Evolutionary conservation across 2,888 invertebrate species (phyloP).

Genomic region (Lasiommata megera): DNA sequence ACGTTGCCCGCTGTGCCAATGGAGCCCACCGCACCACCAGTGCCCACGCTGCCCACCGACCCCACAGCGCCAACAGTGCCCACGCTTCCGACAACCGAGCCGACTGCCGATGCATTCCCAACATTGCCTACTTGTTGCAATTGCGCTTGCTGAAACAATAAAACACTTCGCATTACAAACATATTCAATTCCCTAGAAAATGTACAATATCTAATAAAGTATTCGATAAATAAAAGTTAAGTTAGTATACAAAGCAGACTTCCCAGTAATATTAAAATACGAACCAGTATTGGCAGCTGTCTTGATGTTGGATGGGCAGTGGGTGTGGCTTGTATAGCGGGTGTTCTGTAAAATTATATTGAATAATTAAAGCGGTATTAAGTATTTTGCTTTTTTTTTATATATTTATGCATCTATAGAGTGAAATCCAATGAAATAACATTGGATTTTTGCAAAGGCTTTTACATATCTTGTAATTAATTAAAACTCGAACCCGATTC

Average conservation of each 20-base stretch:
- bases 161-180: not conserved
- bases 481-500: no score
- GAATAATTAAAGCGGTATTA: no score
- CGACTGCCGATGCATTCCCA: conserved; percentile 47
- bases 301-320: conserved; percentile 71
- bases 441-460: no score
- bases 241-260: not conserved
- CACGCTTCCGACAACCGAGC: conserved; percentile 45
- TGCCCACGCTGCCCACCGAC: conserved; percentile 37
- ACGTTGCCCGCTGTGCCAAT: conserved; percentile 44
- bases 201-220: no score
- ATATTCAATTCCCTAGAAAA: no score
- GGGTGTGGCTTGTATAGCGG: conserved; percentile 65
- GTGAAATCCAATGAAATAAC: no score
- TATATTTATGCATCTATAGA: no score
- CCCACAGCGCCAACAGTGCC: conserved; percentile 44
- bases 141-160: conserved; percentile 83
- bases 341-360: conserved; percentile 52
- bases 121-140: conserved; percentile 78
- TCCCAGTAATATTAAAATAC: no score
- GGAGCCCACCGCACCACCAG: conserved; percentile 41
- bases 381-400: no score
- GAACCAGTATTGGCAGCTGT: conserved; percentile 86
- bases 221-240: no score
- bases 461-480: no score